Base-by-base conservation (phyloP, 35 echinoderm and acorn worm species). In the Acanthaster planci region DNA sequence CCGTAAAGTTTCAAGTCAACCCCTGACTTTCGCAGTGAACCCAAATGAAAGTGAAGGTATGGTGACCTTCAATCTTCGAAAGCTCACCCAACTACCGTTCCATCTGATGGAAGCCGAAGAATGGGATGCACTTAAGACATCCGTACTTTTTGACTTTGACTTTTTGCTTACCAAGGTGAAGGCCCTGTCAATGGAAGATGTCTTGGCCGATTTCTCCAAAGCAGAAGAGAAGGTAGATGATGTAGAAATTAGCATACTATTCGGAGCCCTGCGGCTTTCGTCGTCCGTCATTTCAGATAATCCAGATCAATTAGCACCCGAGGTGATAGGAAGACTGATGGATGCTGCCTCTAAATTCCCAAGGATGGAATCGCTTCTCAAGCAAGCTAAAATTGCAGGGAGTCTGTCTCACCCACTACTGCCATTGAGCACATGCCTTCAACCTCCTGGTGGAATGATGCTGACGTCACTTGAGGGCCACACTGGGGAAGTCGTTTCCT, bases 31-130 rank as follows among this genome's bases (percentile, higher is more conserved):
- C 60, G 51, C 75, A 14, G 37, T 84, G 12, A 55, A 30, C 5
- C 44, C 85, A 16, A 31, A 52, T 18, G 1, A 56, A 40, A 35
- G n/a, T 37, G 8, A 60, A 26, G 56, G 9, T 29, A 47, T 6
- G 4, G 4, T 47, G 42, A 58, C 38, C 14, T 95, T 84, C 85
- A 95, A 95, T 57, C 39, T 95, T 7, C 84, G 93, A 6, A 95
- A 95, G 64, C 76, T 95, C 39, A 84, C 86, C 26, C 88, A 95
- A 34, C 85, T 95, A 0, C 93, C 93, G 3, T 92, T 87, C 40
- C 89, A 92, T 78, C 52, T 95, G 34, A 51, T 32, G 22, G 76
- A 55, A 51, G 55, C 40, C 19, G 58, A 88, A 44, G 38, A 67
- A 16, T 76, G 16, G 27, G 40, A 92, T 4, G 52, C 55, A n/a